Evolutionary conservation across 1,140 invertebrate genomes (phyloP), one percentile per base, ranked within the genome.

Genomic region (Telenomus remus): DNA sequence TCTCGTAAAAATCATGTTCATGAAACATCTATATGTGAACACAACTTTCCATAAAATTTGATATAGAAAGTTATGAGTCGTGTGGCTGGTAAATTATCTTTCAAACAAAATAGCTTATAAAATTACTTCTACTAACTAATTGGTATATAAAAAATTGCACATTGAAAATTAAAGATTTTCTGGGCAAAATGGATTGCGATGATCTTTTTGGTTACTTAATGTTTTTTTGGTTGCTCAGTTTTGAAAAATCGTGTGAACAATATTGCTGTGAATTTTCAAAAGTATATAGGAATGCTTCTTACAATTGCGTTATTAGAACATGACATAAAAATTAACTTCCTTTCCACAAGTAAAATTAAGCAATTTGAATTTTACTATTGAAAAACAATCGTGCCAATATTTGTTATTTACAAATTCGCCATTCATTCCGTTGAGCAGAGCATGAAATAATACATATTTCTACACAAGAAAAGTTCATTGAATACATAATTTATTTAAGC

Each of bases 361-460:
- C 16, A 64, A 69, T 64, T 47, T 43, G 33, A 48, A 60, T 48
- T 44, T 46, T n/a, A 44, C 37, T 53, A 65, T 65, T 76, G 65
- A 76, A 70, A 60, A 69, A 46, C 39, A 66, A 68, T 68, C 27
- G 43, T 50, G 37, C 37, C 65, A 65, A 70, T 76, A 76, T 70
- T 70, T 70, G 46, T 70, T 76, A 70, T 66, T 76, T 76, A 60
- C 65, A 60, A 64, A 75, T 69, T 69, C 59, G 37, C 44, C 15
- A 27, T 12, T 76, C 50, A 76, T 76, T 70, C 73, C 60, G 50
- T 16, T 65, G 73, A 70, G 60, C 59, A 60, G 55, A 76, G 73
- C 73, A 42, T 76, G 47, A 65, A 76, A 76, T 76, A 61, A 70
- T 70, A 61, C 61, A 13, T 46, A 76, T 76, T 76, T 66, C 61